phyloP scores from a whole-genome alignment of 2,113 vertebrate species.

The Pseudorectes ferrugineus region DNA sequence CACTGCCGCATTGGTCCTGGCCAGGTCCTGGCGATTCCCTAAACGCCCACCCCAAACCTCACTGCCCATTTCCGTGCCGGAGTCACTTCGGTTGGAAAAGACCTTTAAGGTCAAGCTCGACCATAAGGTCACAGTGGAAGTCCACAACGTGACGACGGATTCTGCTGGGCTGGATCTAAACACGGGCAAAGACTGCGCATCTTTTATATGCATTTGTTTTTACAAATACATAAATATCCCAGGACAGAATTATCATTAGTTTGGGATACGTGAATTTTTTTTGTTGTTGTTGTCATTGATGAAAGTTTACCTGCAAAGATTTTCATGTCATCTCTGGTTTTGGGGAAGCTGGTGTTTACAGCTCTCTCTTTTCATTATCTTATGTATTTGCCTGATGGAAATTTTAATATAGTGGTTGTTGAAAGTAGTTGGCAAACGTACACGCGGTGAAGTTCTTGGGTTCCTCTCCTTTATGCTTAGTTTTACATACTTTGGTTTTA shows the following conservation, averaged over 20 bases:
- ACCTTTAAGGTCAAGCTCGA: not conserved
- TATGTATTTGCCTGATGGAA: accelerated
- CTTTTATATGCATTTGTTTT: not conserved
- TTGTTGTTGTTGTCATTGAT: not conserved
- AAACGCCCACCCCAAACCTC: not conserved
- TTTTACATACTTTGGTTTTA: not conserved
- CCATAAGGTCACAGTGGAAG: not conserved
- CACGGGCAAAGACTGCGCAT: accelerated
- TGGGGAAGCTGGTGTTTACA: not conserved
- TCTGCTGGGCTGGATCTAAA: not conserved
- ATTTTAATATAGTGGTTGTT: not conserved
- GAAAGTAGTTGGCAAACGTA: not conserved
- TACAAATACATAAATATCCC: accelerated
- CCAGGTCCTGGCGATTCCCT: not conserved
- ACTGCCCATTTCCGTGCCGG: accelerated
- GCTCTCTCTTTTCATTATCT: not conserved
- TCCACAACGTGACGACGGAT: not conserved
- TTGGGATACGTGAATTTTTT: not conserved
- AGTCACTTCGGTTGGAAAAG: not conserved
- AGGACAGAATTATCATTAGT: not conserved
- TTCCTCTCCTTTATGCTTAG: not conserved
- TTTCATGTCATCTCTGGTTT: not conserved
- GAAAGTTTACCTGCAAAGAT: not conserved
- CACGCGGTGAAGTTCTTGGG: accelerated
- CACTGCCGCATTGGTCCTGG: not conserved